phyloP scores from a whole-genome alignment of 2,888 invertebrate genomes.

The Aproaerema taeniolella region DNA sequence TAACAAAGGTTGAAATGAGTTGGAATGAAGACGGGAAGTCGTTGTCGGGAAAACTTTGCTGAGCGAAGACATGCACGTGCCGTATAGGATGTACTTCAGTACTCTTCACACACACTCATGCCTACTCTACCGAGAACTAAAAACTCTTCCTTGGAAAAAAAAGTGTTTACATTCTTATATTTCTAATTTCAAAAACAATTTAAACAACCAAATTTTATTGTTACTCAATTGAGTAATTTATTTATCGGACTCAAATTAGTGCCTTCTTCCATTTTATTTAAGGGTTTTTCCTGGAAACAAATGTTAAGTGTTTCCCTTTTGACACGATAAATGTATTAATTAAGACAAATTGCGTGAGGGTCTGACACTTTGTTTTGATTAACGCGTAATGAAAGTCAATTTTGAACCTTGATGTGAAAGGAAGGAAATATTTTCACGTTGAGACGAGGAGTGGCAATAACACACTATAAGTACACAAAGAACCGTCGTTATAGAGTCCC shows the following conservation, averaged over 20 bases:
- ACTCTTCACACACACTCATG: no score
- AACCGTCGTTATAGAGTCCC: no score
- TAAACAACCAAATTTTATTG: background rate
- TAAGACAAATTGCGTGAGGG: background rate
- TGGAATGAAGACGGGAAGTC: slow-evolving; percentile 23
- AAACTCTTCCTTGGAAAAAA: background rate
- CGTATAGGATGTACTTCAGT: slow-evolving; percentile 5
- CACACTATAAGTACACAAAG: no score
- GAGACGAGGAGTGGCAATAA: no score
- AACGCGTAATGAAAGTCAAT: background rate
- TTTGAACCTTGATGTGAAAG: background rate
- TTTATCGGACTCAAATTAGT: slow-evolving; percentile 6
- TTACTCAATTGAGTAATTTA: slow-evolving; percentile 1
- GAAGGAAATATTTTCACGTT: no score
- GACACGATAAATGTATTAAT: background rate
- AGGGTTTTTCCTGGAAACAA: background rate
- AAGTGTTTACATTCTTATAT: no score
- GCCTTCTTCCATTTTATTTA: slow-evolving; percentile 3
- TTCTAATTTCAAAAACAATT: no score
- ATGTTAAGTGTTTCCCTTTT: background rate
- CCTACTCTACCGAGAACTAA: no score
- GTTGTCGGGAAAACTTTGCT: slow-evolving; percentile 24
- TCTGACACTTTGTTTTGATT: background rate
- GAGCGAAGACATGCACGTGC: slow-evolving; percentile 22
- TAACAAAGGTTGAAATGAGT: slow-evolving; percentile 26